A percentile compares a stretch with the other conserved stretches of the same genome.
Conservation (phyloP, 1,140 invertebrate genomes). For the Subanguina moxae region DNA sequence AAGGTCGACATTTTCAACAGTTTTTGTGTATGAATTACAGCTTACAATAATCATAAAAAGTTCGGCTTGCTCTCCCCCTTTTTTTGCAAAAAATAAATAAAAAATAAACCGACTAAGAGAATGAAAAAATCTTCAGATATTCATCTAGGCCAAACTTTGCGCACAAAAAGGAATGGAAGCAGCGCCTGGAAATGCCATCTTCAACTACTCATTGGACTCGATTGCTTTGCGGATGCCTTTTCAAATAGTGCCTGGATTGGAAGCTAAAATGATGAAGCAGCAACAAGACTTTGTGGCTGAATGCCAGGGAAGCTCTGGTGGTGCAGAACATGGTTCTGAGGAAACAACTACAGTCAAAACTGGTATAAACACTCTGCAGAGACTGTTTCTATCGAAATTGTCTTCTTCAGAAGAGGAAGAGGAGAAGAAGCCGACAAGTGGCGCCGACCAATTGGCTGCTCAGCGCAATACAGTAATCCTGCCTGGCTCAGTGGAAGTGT, state of each 20-base stretch:
- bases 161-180: neutral
- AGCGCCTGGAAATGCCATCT: neutral
- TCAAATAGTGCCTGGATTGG: neutral
- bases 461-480: conserved; percentile 2
- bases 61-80: too few relatives aligned
- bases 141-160: too few relatives aligned
- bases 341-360: neutral
- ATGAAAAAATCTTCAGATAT: too few relatives aligned
- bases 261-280: neutral
- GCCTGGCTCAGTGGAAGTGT: conserved; percentile 4
- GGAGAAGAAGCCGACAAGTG: neutral
- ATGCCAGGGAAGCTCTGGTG: neutral
- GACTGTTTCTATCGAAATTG: neutral
- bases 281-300: neutral
- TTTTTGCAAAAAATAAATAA: too few relatives aligned
- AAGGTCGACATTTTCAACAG: too few relatives aligned
- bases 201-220: conserved; percentile 1
- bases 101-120: too few relatives aligned
- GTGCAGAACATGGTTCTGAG: neutral
- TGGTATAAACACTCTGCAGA: neutral
- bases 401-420: neutral
- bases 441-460: neutral
- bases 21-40: too few relatives aligned
- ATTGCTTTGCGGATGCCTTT: neutral
- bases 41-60: too few relatives aligned